Percentiles rank a stretch among this genome's conserved stretches.
Evolutionary conservation across 2,888 invertebrate genomes (phyloP).

Genomic region (Pyrochroa serraticornis): DNA sequence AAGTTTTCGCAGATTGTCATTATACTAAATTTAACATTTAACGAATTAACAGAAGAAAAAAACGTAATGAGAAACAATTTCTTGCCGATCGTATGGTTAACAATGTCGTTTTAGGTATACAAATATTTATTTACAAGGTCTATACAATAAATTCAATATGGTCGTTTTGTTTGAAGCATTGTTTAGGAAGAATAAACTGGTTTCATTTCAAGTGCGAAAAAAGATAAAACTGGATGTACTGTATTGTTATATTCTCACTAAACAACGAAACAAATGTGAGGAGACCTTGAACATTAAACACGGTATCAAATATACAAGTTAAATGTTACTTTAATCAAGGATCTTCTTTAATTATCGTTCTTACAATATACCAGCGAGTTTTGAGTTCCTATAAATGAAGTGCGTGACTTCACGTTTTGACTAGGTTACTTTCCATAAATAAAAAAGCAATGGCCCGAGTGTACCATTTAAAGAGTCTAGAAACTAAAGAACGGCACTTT

Average conservation of each 20-base stretch:
- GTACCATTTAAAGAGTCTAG: conserved; percentile 39
- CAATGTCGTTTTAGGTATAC: conserved; percentile 36
- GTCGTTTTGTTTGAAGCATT: conserved; percentile 30
- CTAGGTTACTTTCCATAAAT: conserved; percentile 57
- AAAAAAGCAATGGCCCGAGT: conserved; percentile 47
- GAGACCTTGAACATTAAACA: conserved; percentile 42
- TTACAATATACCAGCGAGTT: conserved; percentile 78
- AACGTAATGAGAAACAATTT: not conserved
- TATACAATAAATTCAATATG: conserved; percentile 34
- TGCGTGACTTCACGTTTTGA: conserved; percentile 54
- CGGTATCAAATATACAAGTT: conserved; percentile 49
- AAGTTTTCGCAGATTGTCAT: too few relatives aligned
- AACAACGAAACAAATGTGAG: conserved; percentile 39
- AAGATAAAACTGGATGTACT: conserved; percentile 7
- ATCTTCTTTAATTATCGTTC: conserved; percentile 61
- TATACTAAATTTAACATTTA: too few relatives aligned
- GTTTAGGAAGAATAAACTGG: conserved; percentile 30
- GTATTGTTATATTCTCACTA: conserved; percentile 36
- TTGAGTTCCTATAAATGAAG: conserved; percentile 73
- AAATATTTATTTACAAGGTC: conserved; percentile 43
- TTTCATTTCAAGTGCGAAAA: conserved; percentile 5
- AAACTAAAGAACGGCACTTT: conserved; percentile 34
- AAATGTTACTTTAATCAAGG: conserved; percentile 37
- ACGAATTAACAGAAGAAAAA: too few relatives aligned
- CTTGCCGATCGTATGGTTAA: conserved; percentile 21